These are phyloP conservation scores for Pomacea maculata DNA, from an alignment of 1,140 invertebrate genomes.

Conservation along the genomic window DNA sequence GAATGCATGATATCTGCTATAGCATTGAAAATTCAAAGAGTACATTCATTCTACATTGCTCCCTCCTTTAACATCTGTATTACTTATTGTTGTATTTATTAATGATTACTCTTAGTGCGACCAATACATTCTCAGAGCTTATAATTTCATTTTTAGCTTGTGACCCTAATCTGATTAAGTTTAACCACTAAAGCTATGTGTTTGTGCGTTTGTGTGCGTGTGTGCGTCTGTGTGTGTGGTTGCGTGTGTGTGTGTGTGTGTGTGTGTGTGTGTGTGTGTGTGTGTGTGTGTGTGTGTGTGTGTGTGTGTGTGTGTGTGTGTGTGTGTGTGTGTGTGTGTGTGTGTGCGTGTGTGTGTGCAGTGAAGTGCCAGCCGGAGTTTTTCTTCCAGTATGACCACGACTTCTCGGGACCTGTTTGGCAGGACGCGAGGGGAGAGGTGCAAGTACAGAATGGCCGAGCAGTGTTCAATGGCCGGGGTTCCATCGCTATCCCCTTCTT, in stretches of 20 bases:
- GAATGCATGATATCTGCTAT: too few relatives aligned
- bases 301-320: not conserved
- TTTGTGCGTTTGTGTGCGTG: too few relatives aligned
- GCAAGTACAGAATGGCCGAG: conserved; percentile 4
- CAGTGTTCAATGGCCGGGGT: conserved; percentile 14
- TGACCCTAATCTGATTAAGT: too few relatives aligned
- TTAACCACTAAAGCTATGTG: too few relatives aligned
- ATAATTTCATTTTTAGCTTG: too few relatives aligned
- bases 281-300: too few relatives aligned
- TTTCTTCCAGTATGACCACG: conserved; percentile 1
- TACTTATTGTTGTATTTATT: too few relatives aligned
- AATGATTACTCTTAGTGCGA: too few relatives aligned
- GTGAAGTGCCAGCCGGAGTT: conserved; percentile 18
- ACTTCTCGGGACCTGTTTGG: conserved; percentile 17
- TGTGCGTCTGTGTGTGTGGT: not conserved
- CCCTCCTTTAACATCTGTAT: too few relatives aligned
- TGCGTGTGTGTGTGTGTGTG: not conserved
- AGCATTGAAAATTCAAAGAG: too few relatives aligned
- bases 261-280: not conserved
- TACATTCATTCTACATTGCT: too few relatives aligned
- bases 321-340: conserved; percentile 5
- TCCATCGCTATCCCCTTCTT: conserved; percentile 17
- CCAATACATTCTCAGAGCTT: too few relatives aligned
- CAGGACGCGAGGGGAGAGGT: conserved; percentile 15
- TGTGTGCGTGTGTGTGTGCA: conserved; percentile 9